Evolutionary conservation across 2,888 invertebrate species (phyloP), one percentile per base, ranked within the genome.

Genomic region (Gibbula magus): DNA sequence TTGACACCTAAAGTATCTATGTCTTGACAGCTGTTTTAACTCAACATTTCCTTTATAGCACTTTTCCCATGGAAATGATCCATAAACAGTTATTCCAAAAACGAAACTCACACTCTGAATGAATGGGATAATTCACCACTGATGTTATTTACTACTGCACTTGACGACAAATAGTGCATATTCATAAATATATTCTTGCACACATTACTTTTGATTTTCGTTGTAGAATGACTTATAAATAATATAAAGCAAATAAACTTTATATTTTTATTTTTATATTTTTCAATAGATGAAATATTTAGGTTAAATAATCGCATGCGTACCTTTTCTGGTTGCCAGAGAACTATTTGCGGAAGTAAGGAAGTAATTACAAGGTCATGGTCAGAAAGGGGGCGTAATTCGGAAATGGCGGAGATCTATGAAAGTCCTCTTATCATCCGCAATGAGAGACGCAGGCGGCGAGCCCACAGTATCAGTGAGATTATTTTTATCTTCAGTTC

Each of bases 381-480:
- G 32, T 20, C 25, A 22, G 70, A 54, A 53, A 76, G 35, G 54
- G 35, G 35, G 8, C 32, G 25, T 22, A 51, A 39, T 3, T 32
- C 29, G 20, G 73, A 52, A 73, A 79, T 79, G 79, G 79, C 79
- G 61, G 61, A 70, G 22, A 45, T 79, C 20, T 66, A 66, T n/a
- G 79, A 76, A 53, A 79, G 79, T 39, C 79, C 79, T 7, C 75
- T 79, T n/a, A 45, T 79, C 51, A 39, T 79, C 20, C 75, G 79
- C 25, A 35, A 25, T 32, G 53, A 75, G 16, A 74, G 66, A n/a
- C 32, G 75, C 4, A 52, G 53, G 18, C 54, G 52, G 10, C 45
- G 79, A 25, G 67, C 67, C 10, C 75, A 56, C 35, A 79, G 79
- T 22, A 79, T 79, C 39, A 79, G 79, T 79, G 54, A 53, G 77